These are phyloP conservation scores for Natator depressus DNA, from an alignment of 2,113 vertebrate genomes.

Conservation along the genomic window DNA sequence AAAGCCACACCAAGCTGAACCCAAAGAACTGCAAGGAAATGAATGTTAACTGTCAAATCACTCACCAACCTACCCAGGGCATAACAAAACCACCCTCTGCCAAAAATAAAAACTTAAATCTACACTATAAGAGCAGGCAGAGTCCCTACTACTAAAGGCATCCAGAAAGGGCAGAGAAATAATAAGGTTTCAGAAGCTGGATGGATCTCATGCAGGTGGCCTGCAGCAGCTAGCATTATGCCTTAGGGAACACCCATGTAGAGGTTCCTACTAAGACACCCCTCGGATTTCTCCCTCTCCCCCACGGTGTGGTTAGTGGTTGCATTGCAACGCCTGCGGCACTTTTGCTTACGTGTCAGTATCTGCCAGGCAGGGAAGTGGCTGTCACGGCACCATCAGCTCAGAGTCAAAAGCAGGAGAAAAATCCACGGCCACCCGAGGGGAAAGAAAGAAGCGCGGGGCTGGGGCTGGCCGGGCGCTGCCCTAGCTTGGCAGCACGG, in stretches of 20 bases:
- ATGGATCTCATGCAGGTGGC: background rate
- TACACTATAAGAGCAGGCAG: background rate
- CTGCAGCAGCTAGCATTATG: background rate
- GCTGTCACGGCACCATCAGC: background rate
- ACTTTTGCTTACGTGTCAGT: constrained; percentile 87
- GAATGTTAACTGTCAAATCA: background rate
- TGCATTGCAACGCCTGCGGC: constrained; percentile 9
- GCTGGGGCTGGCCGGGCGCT: no score
- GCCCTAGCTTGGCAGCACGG: no score
- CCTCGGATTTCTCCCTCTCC: background rate
- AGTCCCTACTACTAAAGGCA: background rate
- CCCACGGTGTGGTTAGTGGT: background rate
- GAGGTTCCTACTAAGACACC: background rate
- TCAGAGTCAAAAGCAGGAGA: background rate
- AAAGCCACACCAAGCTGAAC: background rate
- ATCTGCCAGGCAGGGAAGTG: background rate
- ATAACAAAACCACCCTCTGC: no score
- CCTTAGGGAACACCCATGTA: background rate
- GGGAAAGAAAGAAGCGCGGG: background rate
- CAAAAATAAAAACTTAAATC: no score
- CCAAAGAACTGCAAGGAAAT: background rate
- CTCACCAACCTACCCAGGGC: background rate
- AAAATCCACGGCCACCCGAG: background rate
- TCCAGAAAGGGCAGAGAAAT: background rate
- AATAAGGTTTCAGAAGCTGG: background rate